Conservation (phyloP, 2,797 vertebrate genomes). For the Pseudomugil tenellus region DNA sequence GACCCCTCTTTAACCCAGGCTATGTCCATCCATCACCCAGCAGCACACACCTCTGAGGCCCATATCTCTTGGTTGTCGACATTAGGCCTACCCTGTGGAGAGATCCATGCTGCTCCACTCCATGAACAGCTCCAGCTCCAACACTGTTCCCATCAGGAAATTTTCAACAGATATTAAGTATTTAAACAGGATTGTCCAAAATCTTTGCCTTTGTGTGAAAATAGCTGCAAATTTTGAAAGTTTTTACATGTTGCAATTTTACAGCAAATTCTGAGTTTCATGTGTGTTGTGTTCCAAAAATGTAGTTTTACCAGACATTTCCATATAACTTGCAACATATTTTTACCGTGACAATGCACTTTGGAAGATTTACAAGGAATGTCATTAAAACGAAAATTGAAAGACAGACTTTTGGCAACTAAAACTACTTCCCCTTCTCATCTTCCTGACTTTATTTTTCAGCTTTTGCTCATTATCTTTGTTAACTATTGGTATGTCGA, state of each 20-base stretch:
- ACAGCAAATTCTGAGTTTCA: conserved; percentile 20
- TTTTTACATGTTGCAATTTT: conserved; percentile 14
- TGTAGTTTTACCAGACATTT: conserved; percentile 7
- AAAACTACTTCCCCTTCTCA: conserved; percentile 9
- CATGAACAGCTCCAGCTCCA: conserved; percentile 56
- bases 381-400: not conserved
- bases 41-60: conserved; percentile 33
- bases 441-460: conserved; percentile 20
- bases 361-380: conserved; percentile 11
- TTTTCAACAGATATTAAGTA: conserved; percentile 1
- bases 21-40: conserved; percentile 78
- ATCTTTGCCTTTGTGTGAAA: conserved; percentile 11
- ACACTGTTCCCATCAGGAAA: conserved; percentile 34
- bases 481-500: conserved; percentile 18
- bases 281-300: conserved; percentile 9
- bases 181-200: conserved; percentile 13
- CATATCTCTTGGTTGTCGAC: conserved; percentile 55
- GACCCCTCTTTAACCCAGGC: conserved; percentile 77
- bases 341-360: conserved; percentile 23
- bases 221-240: conserved; percentile 17
- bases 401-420: conserved; percentile 6
- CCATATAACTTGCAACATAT: conserved; percentile 26
- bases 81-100: conserved; percentile 59
- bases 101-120: conserved; percentile 63
- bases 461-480: conserved; percentile 40